These are phyloP conservation scores for Muscina levida DNA, from an alignment of 2,888 invertebrate species.

Conservation along the genomic window DNA sequence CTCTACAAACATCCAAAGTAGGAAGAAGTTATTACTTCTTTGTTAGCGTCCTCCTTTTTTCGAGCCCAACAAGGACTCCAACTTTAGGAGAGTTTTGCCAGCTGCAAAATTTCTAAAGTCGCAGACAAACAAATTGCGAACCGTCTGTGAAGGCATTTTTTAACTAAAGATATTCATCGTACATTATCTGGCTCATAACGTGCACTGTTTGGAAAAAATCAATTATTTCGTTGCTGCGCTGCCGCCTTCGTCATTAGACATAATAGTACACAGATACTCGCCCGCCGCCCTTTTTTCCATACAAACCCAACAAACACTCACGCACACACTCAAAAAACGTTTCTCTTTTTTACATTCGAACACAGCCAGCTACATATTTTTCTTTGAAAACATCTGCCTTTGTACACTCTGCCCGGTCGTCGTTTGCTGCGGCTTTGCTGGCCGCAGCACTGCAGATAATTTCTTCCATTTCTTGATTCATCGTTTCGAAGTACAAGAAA, in stretches of 20 bases:
- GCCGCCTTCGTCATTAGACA: slow-evolving; percentile 16
- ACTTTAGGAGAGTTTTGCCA: not conserved
- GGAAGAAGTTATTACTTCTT: too few species aligned
- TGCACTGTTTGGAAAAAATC: slow-evolving; percentile 66
- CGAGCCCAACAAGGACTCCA: not conserved
- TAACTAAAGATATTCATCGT: too few species aligned
- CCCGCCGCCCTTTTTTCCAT: slow-evolving; percentile 63
- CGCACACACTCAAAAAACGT: not conserved
- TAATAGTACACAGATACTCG: slow-evolving; percentile 34
- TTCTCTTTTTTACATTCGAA: too few species aligned
- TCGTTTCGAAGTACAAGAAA: slow-evolving; percentile 64
- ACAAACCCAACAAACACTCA: not conserved
- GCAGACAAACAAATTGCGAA: too few species aligned
- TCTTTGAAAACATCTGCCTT: slow-evolving; percentile 69
- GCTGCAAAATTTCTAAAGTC: not conserved
- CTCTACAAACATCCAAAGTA: too few species aligned
- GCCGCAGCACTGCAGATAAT: slow-evolving; percentile 52
- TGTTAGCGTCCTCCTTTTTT: not conserved
- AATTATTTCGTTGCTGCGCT: slow-evolving; percentile 63
- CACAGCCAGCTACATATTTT: too few species aligned
- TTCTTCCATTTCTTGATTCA: slow-evolving; percentile 56
- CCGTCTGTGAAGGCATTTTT: slow-evolving; percentile 5
- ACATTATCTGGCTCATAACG: slow-evolving; percentile 13
- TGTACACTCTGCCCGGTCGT: slow-evolving; percentile 26
- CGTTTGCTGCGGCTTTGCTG: slow-evolving; percentile 20